These are phyloP conservation scores for Melolontha melolontha DNA, from an alignment of 2,888 invertebrate genomes.

Conservation along the genomic window DNA sequence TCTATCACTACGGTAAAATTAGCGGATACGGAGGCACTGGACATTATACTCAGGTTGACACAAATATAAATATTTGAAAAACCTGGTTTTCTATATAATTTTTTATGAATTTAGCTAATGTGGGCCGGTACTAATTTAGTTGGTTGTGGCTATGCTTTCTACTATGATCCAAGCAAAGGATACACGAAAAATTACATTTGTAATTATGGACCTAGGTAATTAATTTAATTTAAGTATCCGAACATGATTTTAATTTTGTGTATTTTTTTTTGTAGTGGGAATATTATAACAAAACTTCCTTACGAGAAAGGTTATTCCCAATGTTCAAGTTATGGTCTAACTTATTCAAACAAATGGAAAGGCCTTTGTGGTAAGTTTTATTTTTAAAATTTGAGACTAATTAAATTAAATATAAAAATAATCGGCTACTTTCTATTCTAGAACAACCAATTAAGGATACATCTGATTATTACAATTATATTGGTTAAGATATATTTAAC, in stretches of 20 bases:
- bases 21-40: slow-evolving; percentile 79
- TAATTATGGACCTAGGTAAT: slow-evolving; percentile 85
- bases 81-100: not conserved
- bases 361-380: slow-evolving; percentile 78
- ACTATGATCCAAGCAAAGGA: slow-evolving; percentile 78
- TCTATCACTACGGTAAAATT: slow-evolving; percentile 65
- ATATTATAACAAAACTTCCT: slow-evolving; percentile 80
- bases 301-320: slow-evolving; percentile 82
- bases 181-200: slow-evolving; percentile 87
- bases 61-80: too few species aligned
- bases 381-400: not conserved
- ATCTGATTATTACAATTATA: slow-evolving; percentile 25
- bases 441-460: slow-evolving; percentile 15
- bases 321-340: slow-evolving; percentile 77
- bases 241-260: slow-evolving; percentile 23
- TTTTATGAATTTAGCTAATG: slow-evolving; percentile 72
- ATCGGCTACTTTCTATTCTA: slow-evolving; percentile 3
- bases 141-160: slow-evolving; percentile 89
- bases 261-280: slow-evolving; percentile 71
- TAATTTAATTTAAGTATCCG: slow-evolving; percentile 38
- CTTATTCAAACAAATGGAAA: slow-evolving; percentile 78
- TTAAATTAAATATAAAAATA: not conserved
- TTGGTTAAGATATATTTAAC: slow-evolving; percentile 13
- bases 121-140: slow-evolving; percentile 89
- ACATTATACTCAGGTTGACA: slow-evolving; percentile 86